A percentile compares a stretch with the other conserved stretches of the same genome.
Evolutionary conservation across 1,140 invertebrate species (phyloP).

Genomic region (Batillaria attramentaria): DNA sequence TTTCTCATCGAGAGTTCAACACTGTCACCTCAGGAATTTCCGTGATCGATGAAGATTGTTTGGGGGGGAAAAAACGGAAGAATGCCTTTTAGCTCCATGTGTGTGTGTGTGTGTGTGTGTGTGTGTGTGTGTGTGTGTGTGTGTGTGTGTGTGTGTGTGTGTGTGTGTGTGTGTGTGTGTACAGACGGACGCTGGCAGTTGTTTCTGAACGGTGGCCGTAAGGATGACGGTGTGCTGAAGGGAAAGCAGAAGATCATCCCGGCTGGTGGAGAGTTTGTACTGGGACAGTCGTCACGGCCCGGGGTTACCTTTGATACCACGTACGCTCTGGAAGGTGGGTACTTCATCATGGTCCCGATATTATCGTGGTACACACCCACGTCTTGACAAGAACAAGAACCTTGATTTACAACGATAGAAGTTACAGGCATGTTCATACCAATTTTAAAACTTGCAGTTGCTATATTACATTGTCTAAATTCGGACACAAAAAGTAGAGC

Average conservation of each 20-base stretch:
- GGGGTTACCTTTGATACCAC: constrained; percentile 49
- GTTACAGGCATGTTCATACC: too few species aligned
- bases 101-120: background rate
- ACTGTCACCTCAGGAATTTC: too few species aligned
- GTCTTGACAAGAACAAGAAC: too few species aligned
- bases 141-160: constrained; percentile 19
- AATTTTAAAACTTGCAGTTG: too few species aligned
- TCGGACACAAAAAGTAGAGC: too few species aligned
- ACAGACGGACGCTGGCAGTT: constrained; percentile 60
- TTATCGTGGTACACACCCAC: too few species aligned
- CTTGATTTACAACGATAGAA: too few species aligned
- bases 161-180: constrained; percentile 18
- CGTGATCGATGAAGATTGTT: too few species aligned
- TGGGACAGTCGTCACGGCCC: constrained; percentile 62
- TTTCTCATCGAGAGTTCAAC: too few species aligned
- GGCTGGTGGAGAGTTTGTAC: constrained; percentile 64
- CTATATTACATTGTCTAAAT: too few species aligned
- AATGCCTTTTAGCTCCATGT: background rate
- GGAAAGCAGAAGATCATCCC: constrained; percentile 43
- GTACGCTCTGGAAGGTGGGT: constrained; percentile 59
- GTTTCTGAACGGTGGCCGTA: constrained; percentile 54
- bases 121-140: constrained; percentile 10
- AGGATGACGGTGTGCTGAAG: constrained; percentile 14
- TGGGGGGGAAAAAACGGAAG: too few species aligned
- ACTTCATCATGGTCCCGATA: too few species aligned